Conservation (phyloP, 2,797 vertebrate genomes). For the Phoeniculus purpureus region DNA sequence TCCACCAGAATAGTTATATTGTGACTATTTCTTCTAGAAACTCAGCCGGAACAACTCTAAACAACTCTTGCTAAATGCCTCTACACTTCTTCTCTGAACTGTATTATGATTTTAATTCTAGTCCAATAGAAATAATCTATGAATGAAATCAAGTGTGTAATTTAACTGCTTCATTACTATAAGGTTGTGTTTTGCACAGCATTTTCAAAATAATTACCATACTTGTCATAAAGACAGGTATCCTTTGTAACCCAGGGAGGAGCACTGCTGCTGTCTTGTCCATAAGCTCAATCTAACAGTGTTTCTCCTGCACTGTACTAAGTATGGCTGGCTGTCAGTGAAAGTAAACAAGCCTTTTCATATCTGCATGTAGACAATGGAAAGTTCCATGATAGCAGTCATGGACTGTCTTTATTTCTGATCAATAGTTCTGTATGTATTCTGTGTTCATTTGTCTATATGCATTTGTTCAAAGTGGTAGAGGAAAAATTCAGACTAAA, state of each 20-base stretch:
- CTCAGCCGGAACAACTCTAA: slow-evolving; percentile 47
- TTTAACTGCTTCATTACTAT: slow-evolving; percentile 52
- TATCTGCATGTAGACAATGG: neutral
- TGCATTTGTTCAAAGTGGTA: neutral
- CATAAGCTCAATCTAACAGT: neutral
- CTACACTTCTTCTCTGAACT: slow-evolving; percentile 44
- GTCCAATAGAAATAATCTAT: neutral
- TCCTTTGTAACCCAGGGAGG: neutral
- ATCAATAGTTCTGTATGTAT: neutral
- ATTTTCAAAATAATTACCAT: neutral
- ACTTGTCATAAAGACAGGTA: neutral
- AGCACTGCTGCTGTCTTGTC: neutral
- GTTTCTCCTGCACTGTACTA: neutral
- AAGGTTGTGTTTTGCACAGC: neutral
- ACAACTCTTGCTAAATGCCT: slow-evolving; percentile 18
- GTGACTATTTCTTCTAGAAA: slow-evolving; percentile 58
- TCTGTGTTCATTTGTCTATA: too few species aligned
- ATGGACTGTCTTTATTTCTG: neutral
- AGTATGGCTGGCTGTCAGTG: neutral
- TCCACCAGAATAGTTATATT: slow-evolving; percentile 77
- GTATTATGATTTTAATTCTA: slow-evolving; percentile 23
- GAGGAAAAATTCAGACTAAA: slow-evolving; percentile 23
- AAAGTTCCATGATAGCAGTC: neutral
- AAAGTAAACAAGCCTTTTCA: neutral
- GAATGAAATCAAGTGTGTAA: neutral